These are phyloP conservation scores for Malurus splendens DNA, from an alignment of 2,797 vertebrate species.

Conservation along the genomic window DNA sequence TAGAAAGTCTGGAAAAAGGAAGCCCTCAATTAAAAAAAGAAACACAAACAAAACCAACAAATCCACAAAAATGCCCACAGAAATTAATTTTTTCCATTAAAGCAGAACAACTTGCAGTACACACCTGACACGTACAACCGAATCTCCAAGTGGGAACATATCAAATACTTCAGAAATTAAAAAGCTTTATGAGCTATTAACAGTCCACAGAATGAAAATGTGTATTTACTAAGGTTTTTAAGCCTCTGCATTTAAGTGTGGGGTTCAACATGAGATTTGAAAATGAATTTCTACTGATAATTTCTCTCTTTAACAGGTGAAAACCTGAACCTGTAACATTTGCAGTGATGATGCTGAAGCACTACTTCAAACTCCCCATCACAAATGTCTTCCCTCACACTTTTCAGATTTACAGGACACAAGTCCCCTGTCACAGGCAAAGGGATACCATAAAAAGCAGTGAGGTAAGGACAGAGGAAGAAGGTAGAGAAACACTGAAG, in stretches of 20 bases:
- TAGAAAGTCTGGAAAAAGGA: background rate
- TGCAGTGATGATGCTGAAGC: background rate
- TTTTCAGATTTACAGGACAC: background rate
- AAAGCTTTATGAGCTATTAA: background rate
- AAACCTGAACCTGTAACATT: background rate
- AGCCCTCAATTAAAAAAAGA: background rate
- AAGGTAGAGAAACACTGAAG: background rate
- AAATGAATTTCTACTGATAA: background rate
- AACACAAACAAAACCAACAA: background rate
- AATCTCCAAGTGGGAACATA: background rate
- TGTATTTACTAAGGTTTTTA: background rate
- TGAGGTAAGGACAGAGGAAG: background rate
- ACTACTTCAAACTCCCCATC: background rate
- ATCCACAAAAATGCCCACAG: background rate
- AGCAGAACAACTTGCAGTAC: background rate
- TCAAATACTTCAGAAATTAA: background rate
- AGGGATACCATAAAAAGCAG: background rate
- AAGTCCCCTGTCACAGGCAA: background rate
- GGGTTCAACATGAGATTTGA: background rate
- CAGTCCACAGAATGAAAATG: background rate
- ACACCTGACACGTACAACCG: background rate
- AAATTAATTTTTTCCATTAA: background rate
- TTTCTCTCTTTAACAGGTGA: background rate
- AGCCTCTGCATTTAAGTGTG: background rate
- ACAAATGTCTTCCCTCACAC: background rate